Evolutionary conservation across 2,888 invertebrate species (phyloP), one percentile per base, ranked within the genome.

Genomic region (Phaonia tiefii): DNA sequence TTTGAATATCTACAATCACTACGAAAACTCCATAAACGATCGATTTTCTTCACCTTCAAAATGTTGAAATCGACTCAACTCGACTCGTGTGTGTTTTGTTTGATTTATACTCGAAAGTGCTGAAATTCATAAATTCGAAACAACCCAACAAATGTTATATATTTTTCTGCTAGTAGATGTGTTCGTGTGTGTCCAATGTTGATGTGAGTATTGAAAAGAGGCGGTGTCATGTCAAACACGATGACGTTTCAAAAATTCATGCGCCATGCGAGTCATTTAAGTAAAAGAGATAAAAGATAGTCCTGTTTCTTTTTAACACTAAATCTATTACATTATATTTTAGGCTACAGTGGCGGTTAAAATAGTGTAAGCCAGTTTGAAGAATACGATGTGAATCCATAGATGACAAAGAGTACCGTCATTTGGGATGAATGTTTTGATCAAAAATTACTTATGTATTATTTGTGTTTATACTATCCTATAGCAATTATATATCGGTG

Each of bases 141-240:
- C 60, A 66, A 60, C 11, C 60, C 51, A 77, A 37, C n/a, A 73
- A 66, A 71, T 26, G 42, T 60, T 49, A 11, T 11, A 31, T 3
- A 11, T 51, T 67, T n/a, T 66, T 46, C 13, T 5, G 4, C n/a
- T 66, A 8, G 31, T 31, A 31, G 31, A 44, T 10, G 46, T 25
- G 25, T 11, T 54, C 65, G 11, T 11, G 56, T 26, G 22, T 58
- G 26, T 31, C 1, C 4, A 20, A 39, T 69, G 84, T 85, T 86
- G 85, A 86, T 85, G 84, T 84, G 80, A 79, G 76, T 79, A 84
- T 58, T 85, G 84, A 85, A 86, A 86, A 85, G 86, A 83, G 88
- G 87, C 86, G 87, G 86, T 84, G 83, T 84, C 83, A 84, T 73
- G 82, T 82, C 75, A 85, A 83, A 83, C 83, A 84, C 79, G 80